Base-by-base conservation (phyloP, 2,113 vertebrate genomes). In the Hippotragus niger region DNA sequence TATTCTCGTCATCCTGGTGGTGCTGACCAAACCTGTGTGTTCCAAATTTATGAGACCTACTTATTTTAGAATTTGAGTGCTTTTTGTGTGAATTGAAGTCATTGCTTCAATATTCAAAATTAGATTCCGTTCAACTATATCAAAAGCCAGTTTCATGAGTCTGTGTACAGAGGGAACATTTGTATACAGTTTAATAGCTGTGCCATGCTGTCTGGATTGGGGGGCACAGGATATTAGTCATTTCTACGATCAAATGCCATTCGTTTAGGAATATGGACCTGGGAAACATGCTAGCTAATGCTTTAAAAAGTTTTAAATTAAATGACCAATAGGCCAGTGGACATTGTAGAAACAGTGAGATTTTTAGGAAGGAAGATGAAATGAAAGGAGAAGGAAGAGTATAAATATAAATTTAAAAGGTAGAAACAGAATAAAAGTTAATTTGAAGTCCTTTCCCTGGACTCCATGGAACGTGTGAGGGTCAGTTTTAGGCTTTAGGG, bases 251-350 rank as follows among this genome's bases (percentile, higher is more conserved):
- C 86, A 97, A 93, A 85, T 85, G 71, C 2, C 10, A 78, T 58
- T 89, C 87, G 62, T 21, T 13, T 64, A 86, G 90, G 11, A 88
- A 33, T 23, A 55, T 50, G 17, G 19, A 87, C 6, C 17, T 78
- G 27, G 17, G 14, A 94, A 92, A 6, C 19, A 90, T 21, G 43
- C 4, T 58, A 90, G 25, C 5, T 71, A 83, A 62, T 93, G 33
- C 90, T 58, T 95, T 53, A 91, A 96, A 88, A 64, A 0, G 78
- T 96, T 97, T 97, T 47, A 62, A 78, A 60, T 85, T 62, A 80
- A 96, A 53, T 86, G 17, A 64, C n/a, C 11, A 3, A 64, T 25
- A 96, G 95, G 33, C 7, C 33, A 90, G 27, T 23, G 11, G 17
- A 76, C 55, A 19, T 53, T 88, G 31, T 27, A 90, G 40, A 67